phyloP scores from a whole-genome alignment of 1,140 invertebrate genomes.

The Drosophila quadrilineata region DNA sequence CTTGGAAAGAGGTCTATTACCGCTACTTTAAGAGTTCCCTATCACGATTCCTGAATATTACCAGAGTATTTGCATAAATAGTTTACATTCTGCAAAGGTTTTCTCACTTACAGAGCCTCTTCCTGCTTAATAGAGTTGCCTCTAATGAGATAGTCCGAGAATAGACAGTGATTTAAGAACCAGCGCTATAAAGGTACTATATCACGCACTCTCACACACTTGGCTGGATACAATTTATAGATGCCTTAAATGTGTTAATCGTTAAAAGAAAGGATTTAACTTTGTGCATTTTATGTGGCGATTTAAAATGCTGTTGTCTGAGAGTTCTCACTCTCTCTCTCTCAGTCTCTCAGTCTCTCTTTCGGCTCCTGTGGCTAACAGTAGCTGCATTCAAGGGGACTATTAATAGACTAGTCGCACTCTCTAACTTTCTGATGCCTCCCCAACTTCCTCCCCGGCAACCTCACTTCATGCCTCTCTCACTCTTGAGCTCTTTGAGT shows the following conservation, averaged over 20 bases:
- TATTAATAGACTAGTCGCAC: conserved; percentile 10
- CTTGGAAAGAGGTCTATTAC: too few species aligned
- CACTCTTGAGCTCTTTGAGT: not conserved
- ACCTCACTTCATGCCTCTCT: not conserved
- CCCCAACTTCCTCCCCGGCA: too few species aligned
- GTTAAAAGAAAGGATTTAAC: conserved; percentile 2
- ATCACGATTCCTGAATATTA: too few species aligned
- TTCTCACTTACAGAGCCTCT: too few species aligned
- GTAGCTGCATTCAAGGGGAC: conserved; percentile 6
- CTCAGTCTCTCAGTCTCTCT: too few species aligned
- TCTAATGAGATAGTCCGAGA: too few species aligned
- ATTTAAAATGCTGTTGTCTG: not conserved
- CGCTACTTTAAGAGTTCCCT: too few species aligned
- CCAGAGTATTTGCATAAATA: too few species aligned
- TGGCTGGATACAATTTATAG: too few species aligned
- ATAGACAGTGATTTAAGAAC: not conserved
- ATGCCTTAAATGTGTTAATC: conserved; percentile 4
- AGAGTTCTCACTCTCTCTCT: not conserved
- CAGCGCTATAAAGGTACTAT: not conserved
- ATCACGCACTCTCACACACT: too few species aligned
- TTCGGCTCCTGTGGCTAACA: not conserved
- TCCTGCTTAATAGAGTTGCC: too few species aligned
- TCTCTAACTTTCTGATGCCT: not conserved
- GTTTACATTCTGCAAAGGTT: too few species aligned
- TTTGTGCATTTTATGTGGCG: conserved; percentile 14